These are phyloP conservation scores for Poecilia gillii DNA, from an alignment of 2,797 vertebrate species.

Conservation along the genomic window DNA sequence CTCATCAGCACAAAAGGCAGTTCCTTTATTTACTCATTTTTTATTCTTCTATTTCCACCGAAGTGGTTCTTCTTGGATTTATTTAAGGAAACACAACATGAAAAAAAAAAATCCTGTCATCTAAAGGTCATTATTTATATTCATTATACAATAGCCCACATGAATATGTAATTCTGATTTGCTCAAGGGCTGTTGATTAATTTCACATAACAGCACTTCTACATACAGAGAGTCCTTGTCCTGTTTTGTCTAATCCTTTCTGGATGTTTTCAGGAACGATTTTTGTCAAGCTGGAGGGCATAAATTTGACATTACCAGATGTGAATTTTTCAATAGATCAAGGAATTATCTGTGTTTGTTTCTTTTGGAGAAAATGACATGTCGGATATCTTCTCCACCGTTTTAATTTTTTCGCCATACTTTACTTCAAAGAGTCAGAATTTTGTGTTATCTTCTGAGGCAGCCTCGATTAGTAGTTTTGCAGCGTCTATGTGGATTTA, in stretches of 20 bases:
- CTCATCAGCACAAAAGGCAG: conserved; percentile 1
- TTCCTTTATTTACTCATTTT: conserved; percentile 14
- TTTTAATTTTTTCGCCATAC: neutral
- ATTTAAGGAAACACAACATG: conserved; percentile 37
- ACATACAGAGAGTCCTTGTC: conserved; percentile 26
- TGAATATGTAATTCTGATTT: conserved; percentile 62
- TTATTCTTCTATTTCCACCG: conserved; percentile 9
- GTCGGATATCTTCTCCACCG: neutral
- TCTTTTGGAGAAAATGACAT: neutral
- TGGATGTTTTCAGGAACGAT: neutral
- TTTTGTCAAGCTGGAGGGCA: neutral
- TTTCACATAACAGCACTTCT: conserved; percentile 54
- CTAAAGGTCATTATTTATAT: conserved; percentile 69
- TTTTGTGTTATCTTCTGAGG: neutral
- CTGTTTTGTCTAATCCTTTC: conserved; percentile 21
- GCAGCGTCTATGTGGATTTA: neutral
- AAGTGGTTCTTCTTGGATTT: conserved; percentile 38
- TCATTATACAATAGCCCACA: conserved; percentile 59
- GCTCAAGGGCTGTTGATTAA: conserved; percentile 66
- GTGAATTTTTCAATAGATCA: neutral
- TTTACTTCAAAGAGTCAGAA: neutral
- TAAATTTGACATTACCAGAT: neutral
- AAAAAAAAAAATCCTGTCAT: conserved; percentile 35
- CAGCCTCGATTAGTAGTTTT: neutral
- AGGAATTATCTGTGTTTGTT: neutral